These are phyloP conservation scores for Parnassius glacialis DNA, from an alignment of 2,888 invertebrate species.

Conservation along the genomic window DNA sequence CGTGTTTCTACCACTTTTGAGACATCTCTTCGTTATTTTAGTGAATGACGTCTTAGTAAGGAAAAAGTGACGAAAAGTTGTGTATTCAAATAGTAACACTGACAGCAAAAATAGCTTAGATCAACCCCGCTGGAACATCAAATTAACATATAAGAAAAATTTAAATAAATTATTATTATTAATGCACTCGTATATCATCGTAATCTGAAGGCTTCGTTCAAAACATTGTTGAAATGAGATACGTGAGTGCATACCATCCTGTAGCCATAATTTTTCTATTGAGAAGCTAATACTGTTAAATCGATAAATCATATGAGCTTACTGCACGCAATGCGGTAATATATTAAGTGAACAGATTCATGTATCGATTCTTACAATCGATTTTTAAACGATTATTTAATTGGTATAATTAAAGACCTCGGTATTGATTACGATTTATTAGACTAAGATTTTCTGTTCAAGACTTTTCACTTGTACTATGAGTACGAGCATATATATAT, in stretches of 20 bases:
- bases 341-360: slow-evolving; percentile 51
- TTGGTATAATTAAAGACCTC: slow-evolving; percentile 58
- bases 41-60: too few species aligned
- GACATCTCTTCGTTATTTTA: too few species aligned
- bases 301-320: slow-evolving; percentile 33
- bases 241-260: not conserved
- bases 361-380: slow-evolving; percentile 46
- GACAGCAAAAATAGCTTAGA: too few species aligned
- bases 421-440: slow-evolving; percentile 67
- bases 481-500: too few species aligned
- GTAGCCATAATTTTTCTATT: slow-evolving; percentile 8
- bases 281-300: not conserved
- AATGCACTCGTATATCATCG: slow-evolving; percentile 3
- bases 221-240: not conserved
- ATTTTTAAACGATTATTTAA: slow-evolving; percentile 53
- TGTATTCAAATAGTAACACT: too few species aligned
- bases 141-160: slow-evolving; percentile 4
- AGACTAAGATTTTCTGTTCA: slow-evolving; percentile 33
- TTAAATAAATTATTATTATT: slow-evolving; percentile 5
- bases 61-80: too few species aligned
- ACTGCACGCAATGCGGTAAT: slow-evolving; percentile 48
- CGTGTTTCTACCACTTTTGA: too few species aligned
- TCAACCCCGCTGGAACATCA: not conserved
- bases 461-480: slow-evolving; percentile 12
- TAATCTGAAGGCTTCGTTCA: slow-evolving; percentile 12